A percentile compares a stretch with the other conserved stretches of the same genome.
Conservation (phyloP, 2,797 vertebrate species). For the Enteromius afrohamiltoni region DNA sequence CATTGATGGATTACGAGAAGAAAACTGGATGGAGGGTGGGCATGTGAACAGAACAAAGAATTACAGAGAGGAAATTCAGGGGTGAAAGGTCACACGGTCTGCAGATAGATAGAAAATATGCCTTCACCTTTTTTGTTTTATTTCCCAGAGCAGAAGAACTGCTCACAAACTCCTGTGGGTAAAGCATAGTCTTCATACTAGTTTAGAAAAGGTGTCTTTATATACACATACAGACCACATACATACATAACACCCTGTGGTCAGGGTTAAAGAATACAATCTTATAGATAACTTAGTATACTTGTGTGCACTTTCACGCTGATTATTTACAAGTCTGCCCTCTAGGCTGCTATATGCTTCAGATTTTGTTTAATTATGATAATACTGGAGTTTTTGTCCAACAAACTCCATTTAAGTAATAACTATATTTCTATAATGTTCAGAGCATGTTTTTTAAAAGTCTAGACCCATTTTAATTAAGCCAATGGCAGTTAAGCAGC, state of each 20-base stretch:
- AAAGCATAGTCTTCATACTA: neutral
- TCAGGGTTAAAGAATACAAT: conserved; percentile 71
- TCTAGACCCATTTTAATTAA: conserved; percentile 67
- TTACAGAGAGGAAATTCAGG: neutral
- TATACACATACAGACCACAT: neutral
- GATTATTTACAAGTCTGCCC: conserved; percentile 78
- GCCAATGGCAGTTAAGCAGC: conserved; percentile 56
- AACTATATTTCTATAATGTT: conserved; percentile 70
- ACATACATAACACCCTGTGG: conserved; percentile 44
- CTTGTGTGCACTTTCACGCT: conserved; percentile 76
- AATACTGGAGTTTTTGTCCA: conserved; percentile 82
- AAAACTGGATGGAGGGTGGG: conserved; percentile 14
- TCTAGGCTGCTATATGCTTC: conserved; percentile 79
- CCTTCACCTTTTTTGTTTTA: neutral
- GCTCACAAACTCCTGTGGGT: neutral
- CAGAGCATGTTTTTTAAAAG: conserved; percentile 54
- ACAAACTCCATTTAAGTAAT: conserved; percentile 82
- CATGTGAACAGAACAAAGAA: neutral
- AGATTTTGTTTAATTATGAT: conserved; percentile 83
- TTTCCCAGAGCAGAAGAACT: neutral
- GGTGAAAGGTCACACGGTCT: neutral
- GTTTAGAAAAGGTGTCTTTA: neutral
- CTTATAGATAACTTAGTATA: conserved; percentile 60
- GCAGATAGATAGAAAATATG: neutral
- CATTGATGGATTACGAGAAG: conserved; percentile 29